Conservation (phyloP, 2,113 vertebrate genomes). For the Thermophis baileyi region DNA sequence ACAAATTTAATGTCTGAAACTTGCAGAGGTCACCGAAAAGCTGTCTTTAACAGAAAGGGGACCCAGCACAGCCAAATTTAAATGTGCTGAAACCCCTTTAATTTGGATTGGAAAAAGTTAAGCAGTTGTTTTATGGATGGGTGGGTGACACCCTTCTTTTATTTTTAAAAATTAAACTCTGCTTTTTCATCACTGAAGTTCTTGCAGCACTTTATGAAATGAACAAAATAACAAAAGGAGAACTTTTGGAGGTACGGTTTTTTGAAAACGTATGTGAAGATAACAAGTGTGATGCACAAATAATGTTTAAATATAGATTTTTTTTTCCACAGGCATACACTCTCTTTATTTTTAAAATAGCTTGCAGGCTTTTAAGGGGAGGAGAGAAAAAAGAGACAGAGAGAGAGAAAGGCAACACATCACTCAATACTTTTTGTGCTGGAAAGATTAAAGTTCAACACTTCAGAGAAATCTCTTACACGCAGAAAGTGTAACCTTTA, state of each 20-base stretch:
- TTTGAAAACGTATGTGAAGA: neutral
- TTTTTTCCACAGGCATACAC: neutral
- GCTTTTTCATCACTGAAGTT: neutral
- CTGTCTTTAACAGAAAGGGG: neutral
- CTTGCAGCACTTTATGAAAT: neutral
- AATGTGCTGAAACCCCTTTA: neutral
- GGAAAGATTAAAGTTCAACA: constrained; percentile 44
- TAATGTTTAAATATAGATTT: constrained; percentile 21
- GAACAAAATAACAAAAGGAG: neutral
- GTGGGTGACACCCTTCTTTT: neutral
- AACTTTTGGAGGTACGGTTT: neutral
- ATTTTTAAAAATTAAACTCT: neutral
- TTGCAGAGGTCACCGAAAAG: constrained; percentile 14
- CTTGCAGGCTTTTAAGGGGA: constrained; percentile 20
- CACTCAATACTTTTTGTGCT: constrained; percentile 29
- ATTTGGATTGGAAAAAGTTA: neutral
- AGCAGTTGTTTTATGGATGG: neutral
- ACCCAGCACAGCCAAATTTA: neutral
- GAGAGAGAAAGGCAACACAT: constrained; percentile 38
- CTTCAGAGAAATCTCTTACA: constrained; percentile 53
- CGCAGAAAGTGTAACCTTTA: constrained; percentile 32
- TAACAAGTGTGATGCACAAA: neutral
- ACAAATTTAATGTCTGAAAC: constrained; percentile 16
- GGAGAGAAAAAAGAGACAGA: neutral
- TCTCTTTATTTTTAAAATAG: constrained; percentile 49